Evolutionary conservation across 2,888 invertebrate species (phyloP), one percentile per base, ranked within the genome.

Genomic region (Aphodius sticticus): DNA sequence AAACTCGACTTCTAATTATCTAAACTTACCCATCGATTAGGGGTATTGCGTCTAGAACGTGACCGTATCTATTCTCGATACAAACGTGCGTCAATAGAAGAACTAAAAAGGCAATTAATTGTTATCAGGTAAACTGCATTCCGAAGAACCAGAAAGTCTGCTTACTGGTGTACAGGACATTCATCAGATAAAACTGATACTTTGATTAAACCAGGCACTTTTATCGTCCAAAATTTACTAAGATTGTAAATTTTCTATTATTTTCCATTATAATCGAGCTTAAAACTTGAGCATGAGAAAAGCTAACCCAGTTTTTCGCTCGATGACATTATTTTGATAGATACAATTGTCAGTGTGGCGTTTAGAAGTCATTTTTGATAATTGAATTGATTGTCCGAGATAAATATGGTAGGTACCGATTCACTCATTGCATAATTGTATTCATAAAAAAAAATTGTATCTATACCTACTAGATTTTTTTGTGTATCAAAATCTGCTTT

Each of bases 21-120:
- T 26, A n/a, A 69, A 71, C 26, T 80, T 80, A 80, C 80, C 80
- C 80, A 69, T 80, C 80, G 9, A 80, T 74, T 36, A 80, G 26
- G n/a, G 80, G 80, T 15, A 80, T 76, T 4, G 16, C 16, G 37
- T 80, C 80, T 71, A 80, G 72, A 69, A 80, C 72, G 69, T 80
- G 78, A 26, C 74, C 16, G 74, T 36, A 74, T 35, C 12, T 36
- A 35, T 74, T 74, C n/a, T 74, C 9, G 37, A 26, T 74, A 36
- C 26, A 74, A 74, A 74, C n/a, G 15, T 74, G 37, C 35, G 14
- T 35, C n/a, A 74, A 74, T 37, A 36, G 3, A 37, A 36, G 37
- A 74, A 74, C 26, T 74, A n/a, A 74, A 74, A 74, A 26, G 15
- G 12, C n/a, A 12, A 74, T 74, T 74, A 74, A 12, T 74, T 36